Percentiles rank a stretch among this genome's conserved stretches.
Evolutionary conservation across 2,113 vertebrate genomes (phyloP).

Genomic region (Macaca fascicularis): T2T-MFA8v1.1 NC_088387.1:40166501-40167000

Average conservation of each 20-base stretch:
- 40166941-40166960: not conserved
- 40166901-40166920: not conserved
- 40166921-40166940: not conserved
- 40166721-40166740: not conserved
- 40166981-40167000: not conserved
- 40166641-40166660: not conserved
- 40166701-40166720: not conserved
- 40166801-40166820: fast-evolving
- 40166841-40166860: not conserved
- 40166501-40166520: not conserved
- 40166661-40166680: not conserved
- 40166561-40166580: not conserved
- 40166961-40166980: not conserved
- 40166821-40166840: not conserved
- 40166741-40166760: not conserved
- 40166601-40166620: not conserved
- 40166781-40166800: not conserved
- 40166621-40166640: not conserved
- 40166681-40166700: not conserved
- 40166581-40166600: not conserved
- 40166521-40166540: not conserved
- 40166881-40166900: not conserved
- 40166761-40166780: not conserved
- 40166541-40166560: not conserved
- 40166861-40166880: not conserved